Conservation (phyloP, 2,113 vertebrate species). For the Chionodraco myersi region DNA sequence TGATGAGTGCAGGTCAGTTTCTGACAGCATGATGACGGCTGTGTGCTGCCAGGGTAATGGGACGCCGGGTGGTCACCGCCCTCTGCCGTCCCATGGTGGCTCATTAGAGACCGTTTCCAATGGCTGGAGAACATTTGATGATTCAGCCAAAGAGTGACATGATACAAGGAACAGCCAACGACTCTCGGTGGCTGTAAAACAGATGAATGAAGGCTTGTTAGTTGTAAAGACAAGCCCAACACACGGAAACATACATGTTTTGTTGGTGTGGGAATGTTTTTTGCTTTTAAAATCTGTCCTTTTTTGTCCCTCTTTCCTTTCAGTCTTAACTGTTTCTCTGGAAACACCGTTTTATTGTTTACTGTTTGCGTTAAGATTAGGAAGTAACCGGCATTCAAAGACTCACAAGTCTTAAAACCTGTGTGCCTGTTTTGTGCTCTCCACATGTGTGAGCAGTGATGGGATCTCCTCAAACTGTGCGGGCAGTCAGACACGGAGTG, state of each 20-base stretch:
- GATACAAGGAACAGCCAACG: constrained; percentile 4
- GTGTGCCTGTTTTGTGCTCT: neutral
- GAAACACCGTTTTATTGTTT: constrained; percentile 19
- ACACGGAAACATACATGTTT: neutral
- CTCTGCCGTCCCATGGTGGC: constrained; percentile 48
- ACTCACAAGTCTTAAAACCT: constrained; percentile 21
- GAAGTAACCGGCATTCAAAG: neutral
- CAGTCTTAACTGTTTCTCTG: neutral
- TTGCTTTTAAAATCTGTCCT: neutral
- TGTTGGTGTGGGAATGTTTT: constrained; percentile 2
- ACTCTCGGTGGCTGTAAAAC: constrained; percentile 36
- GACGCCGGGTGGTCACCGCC: constrained; percentile 45
- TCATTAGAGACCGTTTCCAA: constrained; percentile 58
- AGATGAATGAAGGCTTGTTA: constrained; percentile 37
- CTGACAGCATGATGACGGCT: constrained; percentile 34
- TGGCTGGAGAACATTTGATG: constrained; percentile 31
- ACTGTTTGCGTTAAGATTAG: constrained; percentile 11
- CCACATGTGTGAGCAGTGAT: neutral
- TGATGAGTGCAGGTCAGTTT: constrained; percentile 19
- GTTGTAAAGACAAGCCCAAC: neutral
- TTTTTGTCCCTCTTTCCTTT: neutral
- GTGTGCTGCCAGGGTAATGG: constrained; percentile 22
- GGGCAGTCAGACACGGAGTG: neutral
- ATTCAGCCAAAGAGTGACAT: constrained; percentile 40
- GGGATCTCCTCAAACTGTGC: too few relatives aligned